Percentiles rank a stretch among this genome's conserved stretches.
Conservation (phyloP, 64 coral and sea anemone species). For the Anthopleura sola region DNA sequence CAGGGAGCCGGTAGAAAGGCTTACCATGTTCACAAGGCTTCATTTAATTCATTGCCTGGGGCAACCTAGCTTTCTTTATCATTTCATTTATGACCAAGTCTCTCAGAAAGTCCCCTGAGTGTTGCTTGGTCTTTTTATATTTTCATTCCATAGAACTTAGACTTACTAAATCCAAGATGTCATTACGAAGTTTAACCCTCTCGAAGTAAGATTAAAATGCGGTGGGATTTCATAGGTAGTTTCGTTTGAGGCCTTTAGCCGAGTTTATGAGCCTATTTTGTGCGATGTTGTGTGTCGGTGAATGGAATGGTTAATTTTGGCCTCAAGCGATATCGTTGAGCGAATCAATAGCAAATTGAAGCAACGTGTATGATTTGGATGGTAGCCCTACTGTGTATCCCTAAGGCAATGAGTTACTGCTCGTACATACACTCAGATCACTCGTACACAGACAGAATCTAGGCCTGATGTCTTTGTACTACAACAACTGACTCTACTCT, state of each 20-base stretch:
- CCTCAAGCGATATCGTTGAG: neutral
- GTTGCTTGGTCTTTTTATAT: neutral
- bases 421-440: neutral
- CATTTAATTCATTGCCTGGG: neutral
- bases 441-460: neutral
- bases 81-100: neutral
- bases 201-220: neutral
- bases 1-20: neutral
- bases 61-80: neutral
- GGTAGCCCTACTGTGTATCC: neutral
- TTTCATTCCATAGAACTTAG: neutral
- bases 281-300: neutral
- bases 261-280: neutral
- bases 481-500: no score
- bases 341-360: slow-evolving; percentile 14
- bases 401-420: neutral
- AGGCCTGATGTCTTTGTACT: no score
- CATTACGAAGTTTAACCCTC: neutral
- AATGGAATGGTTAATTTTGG: neutral
- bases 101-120: neutral
- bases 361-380: neutral
- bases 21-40: neutral
- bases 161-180: neutral
- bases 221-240: neutral
- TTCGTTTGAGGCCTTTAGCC: neutral